phyloP scores from a whole-genome alignment of 53 echinoderm and acorn worm genomes.

The Apostichopus leukothele region DNA sequence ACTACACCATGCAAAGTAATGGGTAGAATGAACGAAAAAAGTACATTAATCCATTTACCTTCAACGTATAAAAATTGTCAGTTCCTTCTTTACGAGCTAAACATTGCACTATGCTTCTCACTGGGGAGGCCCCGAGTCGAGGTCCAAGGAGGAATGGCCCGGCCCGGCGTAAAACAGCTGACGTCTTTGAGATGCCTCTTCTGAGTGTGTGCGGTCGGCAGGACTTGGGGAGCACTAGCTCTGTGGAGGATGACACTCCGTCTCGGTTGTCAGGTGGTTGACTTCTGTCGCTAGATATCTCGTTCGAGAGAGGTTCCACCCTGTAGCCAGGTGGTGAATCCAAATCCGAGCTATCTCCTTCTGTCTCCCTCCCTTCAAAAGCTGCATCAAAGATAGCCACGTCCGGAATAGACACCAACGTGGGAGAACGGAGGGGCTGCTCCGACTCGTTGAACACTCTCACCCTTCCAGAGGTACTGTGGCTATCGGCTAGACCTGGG shows the following conservation, averaged over 20 bases:
- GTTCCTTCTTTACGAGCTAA: constrained; percentile 87
- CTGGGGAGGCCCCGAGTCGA: constrained; percentile 88
- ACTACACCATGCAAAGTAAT: too few species aligned
- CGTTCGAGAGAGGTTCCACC: not conserved
- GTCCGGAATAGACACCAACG: constrained; percentile 29
- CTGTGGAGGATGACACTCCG: constrained; percentile 44
- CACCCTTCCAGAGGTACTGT: not conserved
- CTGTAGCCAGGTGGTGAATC: constrained; percentile 42
- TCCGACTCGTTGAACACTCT: constrained; percentile 17
- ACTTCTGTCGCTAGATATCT: not conserved
- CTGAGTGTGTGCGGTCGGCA: not conserved
- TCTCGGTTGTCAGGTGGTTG: not conserved
- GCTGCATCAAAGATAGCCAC: constrained; percentile 40
- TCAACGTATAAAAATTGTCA: constrained; percentile 87
- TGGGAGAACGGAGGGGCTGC: constrained; percentile 32
- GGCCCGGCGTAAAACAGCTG: constrained; percentile 64
- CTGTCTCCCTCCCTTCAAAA: constrained; percentile 19
- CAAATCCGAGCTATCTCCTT: constrained; percentile 36
- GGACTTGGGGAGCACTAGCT: not conserved
- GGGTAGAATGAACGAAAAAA: too few species aligned
- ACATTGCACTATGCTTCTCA: constrained; percentile 94
- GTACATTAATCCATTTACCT: constrained; percentile 55
- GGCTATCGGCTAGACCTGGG: not conserved
- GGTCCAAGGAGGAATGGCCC: constrained; percentile 91
- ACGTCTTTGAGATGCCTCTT: constrained; percentile 27